A percentile compares a stretch with the other conserved stretches of the same genome.
These are phyloP conservation scores for Anguilla marmorata DNA, from an alignment of 2,797 vertebrate genomes.

Conservation along the genomic window DNA sequence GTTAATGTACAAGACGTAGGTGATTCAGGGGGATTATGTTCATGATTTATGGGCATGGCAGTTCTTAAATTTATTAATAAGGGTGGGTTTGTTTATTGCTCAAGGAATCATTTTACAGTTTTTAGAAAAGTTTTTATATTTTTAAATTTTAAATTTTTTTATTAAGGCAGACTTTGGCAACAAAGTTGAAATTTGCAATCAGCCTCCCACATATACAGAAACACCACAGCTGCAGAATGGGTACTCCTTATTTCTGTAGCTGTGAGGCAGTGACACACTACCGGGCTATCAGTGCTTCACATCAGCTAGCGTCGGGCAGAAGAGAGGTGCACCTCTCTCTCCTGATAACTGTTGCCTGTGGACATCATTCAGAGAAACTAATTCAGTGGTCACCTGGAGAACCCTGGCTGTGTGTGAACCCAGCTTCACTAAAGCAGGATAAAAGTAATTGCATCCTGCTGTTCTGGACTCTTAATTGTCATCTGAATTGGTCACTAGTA, in stretches of 20 bases:
- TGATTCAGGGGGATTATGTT: neutral
- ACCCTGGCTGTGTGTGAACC: too few relatives aligned
- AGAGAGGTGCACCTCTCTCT: neutral
- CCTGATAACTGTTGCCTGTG: neutral
- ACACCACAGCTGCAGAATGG: neutral
- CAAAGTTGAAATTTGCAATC: neutral
- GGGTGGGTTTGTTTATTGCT: neutral
- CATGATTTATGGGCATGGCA: neutral
- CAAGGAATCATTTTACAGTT: neutral
- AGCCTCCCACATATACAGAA: neutral
- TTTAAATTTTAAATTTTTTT: neutral
- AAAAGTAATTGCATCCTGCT: neutral
- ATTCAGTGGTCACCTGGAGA: neutral
- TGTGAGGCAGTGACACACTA: neutral
- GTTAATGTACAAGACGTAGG: neutral
- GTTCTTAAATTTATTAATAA: neutral
- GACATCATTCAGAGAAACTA: neutral
- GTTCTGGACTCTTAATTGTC: neutral
- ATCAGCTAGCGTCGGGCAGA: neutral
- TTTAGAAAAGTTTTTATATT: neutral
- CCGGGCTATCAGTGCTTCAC: neutral
- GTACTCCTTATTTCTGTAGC: neutral
- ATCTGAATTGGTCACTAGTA: too few relatives aligned
- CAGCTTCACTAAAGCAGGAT: too few relatives aligned
- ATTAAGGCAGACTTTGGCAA: neutral